Conservation (phyloP, 2,888 invertebrate species). For the Callimorpha dominula region DNA sequence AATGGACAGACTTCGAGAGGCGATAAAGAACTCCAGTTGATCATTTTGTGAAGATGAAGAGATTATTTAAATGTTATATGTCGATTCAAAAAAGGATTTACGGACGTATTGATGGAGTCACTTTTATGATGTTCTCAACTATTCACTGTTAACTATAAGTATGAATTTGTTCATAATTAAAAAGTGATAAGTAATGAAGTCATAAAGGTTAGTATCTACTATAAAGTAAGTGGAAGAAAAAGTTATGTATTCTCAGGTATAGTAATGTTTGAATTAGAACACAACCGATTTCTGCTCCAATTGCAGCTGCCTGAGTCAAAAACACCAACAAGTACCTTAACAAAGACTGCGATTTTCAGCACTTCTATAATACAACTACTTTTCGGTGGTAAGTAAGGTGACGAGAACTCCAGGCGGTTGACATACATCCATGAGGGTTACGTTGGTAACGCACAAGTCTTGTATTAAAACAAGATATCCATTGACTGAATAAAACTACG, state of each 20-base stretch:
- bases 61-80: constrained; percentile 11
- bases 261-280: not conserved
- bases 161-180: not conserved
- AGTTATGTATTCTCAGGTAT: not conserved
- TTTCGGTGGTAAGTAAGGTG: too few species aligned
- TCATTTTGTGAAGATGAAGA: constrained; percentile 12
- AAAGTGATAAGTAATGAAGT: not conserved
- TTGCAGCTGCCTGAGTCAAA: not conserved
- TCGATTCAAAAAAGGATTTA: not conserved
- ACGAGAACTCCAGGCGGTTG: too few species aligned
- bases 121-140: not conserved
- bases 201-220: too few species aligned
- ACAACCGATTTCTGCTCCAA: not conserved
- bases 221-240: not conserved
- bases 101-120: not conserved
- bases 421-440: too few species aligned
- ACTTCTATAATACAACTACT: too few species aligned
- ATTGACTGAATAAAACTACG: not conserved
- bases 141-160: not conserved
- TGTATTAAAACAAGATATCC: not conserved
- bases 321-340: too few species aligned
- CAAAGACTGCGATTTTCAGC: too few species aligned
- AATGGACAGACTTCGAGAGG: constrained; percentile 16
- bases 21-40: constrained; percentile 15
- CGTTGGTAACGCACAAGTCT: not conserved